phyloP scores from a whole-genome alignment of 2,888 invertebrate species.

The Clitarchus hookeri region DNA sequence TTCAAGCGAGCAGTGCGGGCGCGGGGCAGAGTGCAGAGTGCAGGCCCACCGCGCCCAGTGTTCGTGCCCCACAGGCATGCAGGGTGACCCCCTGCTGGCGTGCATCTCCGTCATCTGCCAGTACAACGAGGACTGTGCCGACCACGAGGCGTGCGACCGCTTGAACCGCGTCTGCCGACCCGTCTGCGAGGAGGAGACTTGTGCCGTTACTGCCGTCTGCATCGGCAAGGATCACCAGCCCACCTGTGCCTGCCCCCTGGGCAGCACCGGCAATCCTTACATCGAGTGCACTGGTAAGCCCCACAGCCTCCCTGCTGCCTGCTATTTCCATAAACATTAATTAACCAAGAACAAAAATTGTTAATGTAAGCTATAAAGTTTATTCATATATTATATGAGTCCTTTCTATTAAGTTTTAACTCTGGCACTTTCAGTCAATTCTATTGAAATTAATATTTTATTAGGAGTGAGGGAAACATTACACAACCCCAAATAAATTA shows the following conservation, averaged over 20 bases:
- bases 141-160: constrained; percentile 81
- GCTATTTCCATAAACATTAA: too few relatives aligned
- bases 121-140: constrained; percentile 87
- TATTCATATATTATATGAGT: too few relatives aligned
- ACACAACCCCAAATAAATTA: too few relatives aligned
- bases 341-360: too few relatives aligned
- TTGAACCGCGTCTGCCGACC: constrained; percentile 81
- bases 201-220: constrained; percentile 79
- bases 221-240: constrained; percentile 75
- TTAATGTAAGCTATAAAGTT: too few relatives aligned
- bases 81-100: constrained; percentile 79
- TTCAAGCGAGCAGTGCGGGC: constrained; percentile 69
- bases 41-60: constrained; percentile 80
- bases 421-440: too few relatives aligned
- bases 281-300: constrained; percentile 63
- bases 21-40: constrained; percentile 75
- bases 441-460: too few relatives aligned
- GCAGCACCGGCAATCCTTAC: constrained; percentile 79
- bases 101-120: constrained; percentile 85
- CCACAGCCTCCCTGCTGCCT: too few relatives aligned
- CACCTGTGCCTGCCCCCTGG: constrained; percentile 74
- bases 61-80: constrained; percentile 81
- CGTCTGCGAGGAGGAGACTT: constrained; percentile 80
- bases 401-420: too few relatives aligned
- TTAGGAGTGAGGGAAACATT: too few relatives aligned